Base-by-base conservation (phyloP, 92 coral and sea anemone genomes). In the Desmophyllum pertusum region DNA sequence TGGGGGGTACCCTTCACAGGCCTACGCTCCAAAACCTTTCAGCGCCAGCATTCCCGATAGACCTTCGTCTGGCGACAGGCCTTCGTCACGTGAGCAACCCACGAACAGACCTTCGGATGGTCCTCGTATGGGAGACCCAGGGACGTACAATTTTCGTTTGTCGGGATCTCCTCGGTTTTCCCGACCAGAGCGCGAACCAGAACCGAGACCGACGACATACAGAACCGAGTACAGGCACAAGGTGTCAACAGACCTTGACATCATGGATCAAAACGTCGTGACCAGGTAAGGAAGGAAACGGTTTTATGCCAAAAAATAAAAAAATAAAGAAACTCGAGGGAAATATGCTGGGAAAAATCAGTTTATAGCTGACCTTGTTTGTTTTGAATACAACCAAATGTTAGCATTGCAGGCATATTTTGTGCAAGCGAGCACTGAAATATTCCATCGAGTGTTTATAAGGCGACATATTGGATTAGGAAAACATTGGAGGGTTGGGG, bases 1-100 rank as follows among this genome's bases (percentile, higher is more conserved):
- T 25, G 93, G 89, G 11, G 93, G 89, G 11, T 87, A 90, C 81
- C 67, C 93, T 8, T 42, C 86, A 50, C 83, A 88, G 29, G 94
- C 94, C 2, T 91, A 83, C 77, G 89, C 95, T 43, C 92, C 98
- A 1, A 94, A 87, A 75, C 98, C 98, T 15, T 94, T 86, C 73
- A 84, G 75, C 29, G 68, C 88, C 11, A 17, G n/a, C 38, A 68
- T 50, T 27, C 15, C 75, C n/a, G 88, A 86, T 31, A 81, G 88
- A 9, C 85, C 87, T 17, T 86, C 85, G 6, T 85, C 80, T 21
- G 74, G 45, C 21, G 84, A 80, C 63, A 59, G 81, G 36, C 81
- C 73, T 18, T 33, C 19, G 29, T 70, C 87, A 37, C 87, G 87
- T 75, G 87, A 84, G 10, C 75, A 64, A 23, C 81, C 67, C 53